Evolutionary conservation across 2,113 vertebrate species (phyloP), one percentile per base, ranked within the genome.

Genomic region (Oenanthe melanoleuca): DNA sequence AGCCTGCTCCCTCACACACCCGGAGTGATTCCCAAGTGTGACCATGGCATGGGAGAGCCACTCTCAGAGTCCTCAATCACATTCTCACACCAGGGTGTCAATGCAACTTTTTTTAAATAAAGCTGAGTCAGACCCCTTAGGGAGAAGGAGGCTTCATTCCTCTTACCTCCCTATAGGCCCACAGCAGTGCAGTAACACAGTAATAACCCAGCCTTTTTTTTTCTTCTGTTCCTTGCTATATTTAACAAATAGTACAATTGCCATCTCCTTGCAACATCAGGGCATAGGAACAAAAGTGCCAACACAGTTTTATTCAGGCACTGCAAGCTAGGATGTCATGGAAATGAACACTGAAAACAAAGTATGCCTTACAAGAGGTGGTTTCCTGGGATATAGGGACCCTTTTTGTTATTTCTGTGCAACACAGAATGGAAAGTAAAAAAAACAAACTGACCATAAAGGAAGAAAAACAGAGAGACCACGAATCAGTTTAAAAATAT

Each of bases 391-490:
- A 82, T 70, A 80, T 5, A 60, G 42, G 59, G 79, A 55, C 59
- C 19, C 1, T 56, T 73, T 21, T 47, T 34, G 34, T 49, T 57
- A n/a, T 18, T 29, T 56, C 64, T 70, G 47, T 50, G 66, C 69
- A 88, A 80, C 33, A 60, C 6, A 63, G 16, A 55, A 81, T 12
- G 44, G 25, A 29, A 89, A 60, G 60, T 74, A 37, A 89, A 78
- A 78, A 93, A 72, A 7, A 0, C 38, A 92, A 67, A 52, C 61
- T 78, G 63, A 86, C 55, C 77, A 64, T 40, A 86, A 88, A 78
- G 44, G 85, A 96, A 92, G 42, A 83, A 96, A 86, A 85, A 4
- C 67, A 85, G 53, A 93, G 14, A 91, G 26, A 60, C 74, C 34
- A 29, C 29, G 2, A 70, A 74, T 60, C 40, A 64, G 31, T 70